phyloP scores from a whole-genome alignment of 1,140 invertebrate genomes.

The Drosophila truncata region DNA sequence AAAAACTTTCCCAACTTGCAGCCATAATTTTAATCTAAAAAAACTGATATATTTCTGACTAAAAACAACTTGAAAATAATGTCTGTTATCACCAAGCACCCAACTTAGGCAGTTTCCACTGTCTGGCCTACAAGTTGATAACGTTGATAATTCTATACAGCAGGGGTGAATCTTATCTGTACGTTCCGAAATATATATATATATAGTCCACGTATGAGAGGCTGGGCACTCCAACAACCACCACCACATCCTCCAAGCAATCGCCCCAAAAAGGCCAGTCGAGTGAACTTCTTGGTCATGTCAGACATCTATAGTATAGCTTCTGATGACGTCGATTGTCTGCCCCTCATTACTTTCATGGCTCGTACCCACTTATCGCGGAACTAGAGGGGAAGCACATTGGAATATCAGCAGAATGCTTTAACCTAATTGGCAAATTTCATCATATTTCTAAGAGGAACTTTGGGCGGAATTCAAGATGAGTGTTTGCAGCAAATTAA shows the following conservation, averaged over 20 bases:
- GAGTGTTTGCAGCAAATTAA: constrained; percentile 1
- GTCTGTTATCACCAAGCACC: constrained; percentile 22
- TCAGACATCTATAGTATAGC: constrained; percentile 2
- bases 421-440: constrained; percentile 46
- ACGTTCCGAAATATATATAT: neutral
- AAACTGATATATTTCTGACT: neutral
- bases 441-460: neutral
- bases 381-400: constrained; percentile 11
- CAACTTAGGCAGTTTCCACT: constrained; percentile 40
- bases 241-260: neutral
- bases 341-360: constrained; percentile 36
- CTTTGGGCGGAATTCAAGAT: neutral
- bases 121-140: constrained; percentile 29
- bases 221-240: constrained; percentile 15
- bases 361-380: constrained; percentile 18
- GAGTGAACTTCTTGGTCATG: constrained; percentile 29
- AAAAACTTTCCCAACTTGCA: neutral
- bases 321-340: constrained; percentile 39
- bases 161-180: constrained; percentile 26
- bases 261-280: constrained; percentile 8
- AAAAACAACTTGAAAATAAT: constrained; percentile 4
- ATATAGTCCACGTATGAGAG: constrained; percentile 9
- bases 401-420: constrained; percentile 15
- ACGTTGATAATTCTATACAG: constrained; percentile 35
- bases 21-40: neutral